Evolutionary conservation across 2,113 vertebrate species (phyloP).

Genomic region (Eudyptes chrysolophus): DNA sequence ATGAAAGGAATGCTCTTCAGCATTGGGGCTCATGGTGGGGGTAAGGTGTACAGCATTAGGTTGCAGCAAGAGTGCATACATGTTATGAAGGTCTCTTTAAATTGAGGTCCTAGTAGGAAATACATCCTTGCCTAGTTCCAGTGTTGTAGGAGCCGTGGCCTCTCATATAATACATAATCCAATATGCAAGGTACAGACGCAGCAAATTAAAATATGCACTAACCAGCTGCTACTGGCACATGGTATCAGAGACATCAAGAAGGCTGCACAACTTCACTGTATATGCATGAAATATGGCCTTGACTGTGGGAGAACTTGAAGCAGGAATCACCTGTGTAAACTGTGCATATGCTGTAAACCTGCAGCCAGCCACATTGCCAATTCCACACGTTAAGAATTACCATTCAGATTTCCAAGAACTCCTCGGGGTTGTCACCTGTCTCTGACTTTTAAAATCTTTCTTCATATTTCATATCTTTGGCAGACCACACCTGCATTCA

Average conservation of each 20-base stretch:
- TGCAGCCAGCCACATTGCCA: neutral
- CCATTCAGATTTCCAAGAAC: neutral
- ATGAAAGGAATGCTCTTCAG: neutral
- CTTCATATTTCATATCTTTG: neutral
- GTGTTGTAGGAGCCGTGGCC: neutral
- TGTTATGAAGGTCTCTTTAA: neutral
- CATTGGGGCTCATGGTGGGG: neutral
- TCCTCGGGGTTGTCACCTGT: neutral
- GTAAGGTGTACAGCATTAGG: neutral
- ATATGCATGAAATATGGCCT: neutral
- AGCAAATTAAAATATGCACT: neutral
- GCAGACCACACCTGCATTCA: neutral
- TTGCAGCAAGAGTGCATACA: fast-evolving
- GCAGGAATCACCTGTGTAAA: neutral
- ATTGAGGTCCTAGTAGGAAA: neutral
- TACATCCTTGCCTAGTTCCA: neutral
- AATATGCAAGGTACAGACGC: neutral
- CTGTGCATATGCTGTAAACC: neutral
- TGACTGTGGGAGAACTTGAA: neutral
- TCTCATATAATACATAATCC: neutral
- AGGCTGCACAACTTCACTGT: neutral
- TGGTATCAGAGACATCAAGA: neutral
- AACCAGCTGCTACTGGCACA: neutral
- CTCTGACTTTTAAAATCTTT: neutral
- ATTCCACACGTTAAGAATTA: neutral